Conservation (phyloP, 2,797 vertebrate species). For the Enteromius viviparus region DNA sequence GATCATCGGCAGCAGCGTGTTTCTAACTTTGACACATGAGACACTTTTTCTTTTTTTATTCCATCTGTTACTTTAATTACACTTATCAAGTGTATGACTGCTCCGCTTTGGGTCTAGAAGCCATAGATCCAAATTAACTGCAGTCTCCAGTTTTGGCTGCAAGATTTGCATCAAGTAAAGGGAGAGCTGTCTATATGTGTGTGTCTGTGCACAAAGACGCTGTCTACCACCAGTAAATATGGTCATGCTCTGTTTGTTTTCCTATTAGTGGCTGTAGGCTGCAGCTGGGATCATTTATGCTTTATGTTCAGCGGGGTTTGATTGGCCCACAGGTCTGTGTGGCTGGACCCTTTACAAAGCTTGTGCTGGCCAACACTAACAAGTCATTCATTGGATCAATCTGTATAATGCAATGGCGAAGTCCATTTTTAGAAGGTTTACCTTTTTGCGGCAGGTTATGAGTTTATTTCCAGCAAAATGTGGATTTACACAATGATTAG, state of each 20-base stretch:
- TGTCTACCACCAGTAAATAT: constrained; percentile 50
- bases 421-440: neutral
- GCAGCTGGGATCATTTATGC: constrained; percentile 57
- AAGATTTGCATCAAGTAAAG: constrained; percentile 33
- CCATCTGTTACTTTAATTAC: neutral
- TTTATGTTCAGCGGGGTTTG: constrained; percentile 44
- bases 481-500: neutral
- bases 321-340: constrained; percentile 40
- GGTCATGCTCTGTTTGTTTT: constrained; percentile 59
- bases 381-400: constrained; percentile 23
- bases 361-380: constrained; percentile 35
- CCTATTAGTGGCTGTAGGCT: constrained; percentile 55
- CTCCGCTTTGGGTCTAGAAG: constrained; percentile 4
- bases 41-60: too few species aligned
- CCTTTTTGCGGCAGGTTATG: neutral
- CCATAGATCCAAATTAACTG: constrained; percentile 39
- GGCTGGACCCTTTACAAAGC: constrained; percentile 15
- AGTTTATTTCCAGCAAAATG: neutral
- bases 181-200: constrained; percentile 35
- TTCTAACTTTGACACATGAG: constrained; percentile 6
- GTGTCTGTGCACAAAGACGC: constrained; percentile 28
- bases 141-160: constrained; percentile 33
- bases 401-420: neutral
- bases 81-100: constrained; percentile 1
- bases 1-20: constrained; percentile 3